Evolutionary conservation across 2,113 vertebrate genomes (phyloP).

Genomic region (Reinhardtius hippoglossoides): DNA sequence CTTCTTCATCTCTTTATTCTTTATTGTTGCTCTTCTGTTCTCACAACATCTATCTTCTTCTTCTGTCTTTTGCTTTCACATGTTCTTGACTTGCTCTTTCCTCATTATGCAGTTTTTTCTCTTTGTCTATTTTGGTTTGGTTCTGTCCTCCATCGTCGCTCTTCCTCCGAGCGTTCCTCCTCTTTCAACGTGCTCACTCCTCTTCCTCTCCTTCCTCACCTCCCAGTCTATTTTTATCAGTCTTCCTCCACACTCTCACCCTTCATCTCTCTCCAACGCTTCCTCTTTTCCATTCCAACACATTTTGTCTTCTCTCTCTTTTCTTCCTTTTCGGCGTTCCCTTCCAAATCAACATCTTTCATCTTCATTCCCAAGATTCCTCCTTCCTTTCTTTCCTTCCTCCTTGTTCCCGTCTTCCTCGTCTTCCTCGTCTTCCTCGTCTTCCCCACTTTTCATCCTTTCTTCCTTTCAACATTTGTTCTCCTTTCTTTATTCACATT

Average conservation of each 20-base stretch:
- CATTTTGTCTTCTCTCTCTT: conserved; percentile 2
- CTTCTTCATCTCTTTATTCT: too few relatives aligned
- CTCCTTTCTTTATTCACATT: too few relatives aligned
- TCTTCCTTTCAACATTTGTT: too few relatives aligned
- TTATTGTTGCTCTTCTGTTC: too few relatives aligned
- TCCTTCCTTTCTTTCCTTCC: neutral
- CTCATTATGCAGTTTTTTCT: neutral
- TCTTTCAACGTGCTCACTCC: conserved; percentile 18
- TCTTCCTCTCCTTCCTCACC: conserved; percentile 42
- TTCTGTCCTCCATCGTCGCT: neutral
- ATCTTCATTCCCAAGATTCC: neutral
- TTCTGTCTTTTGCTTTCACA: too few relatives aligned
- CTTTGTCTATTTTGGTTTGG: neutral
- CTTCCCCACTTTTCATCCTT: too few relatives aligned
- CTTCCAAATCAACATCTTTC: neutral
- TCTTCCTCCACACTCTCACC: conserved; percentile 62
- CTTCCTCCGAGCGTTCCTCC: neutral
- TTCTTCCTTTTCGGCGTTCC: neutral
- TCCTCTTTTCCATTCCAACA: conserved; percentile 26
- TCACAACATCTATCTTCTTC: too few relatives aligned
- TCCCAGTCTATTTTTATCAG: conserved; percentile 54
- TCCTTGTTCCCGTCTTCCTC: neutral
- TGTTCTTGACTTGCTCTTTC: too few relatives aligned
- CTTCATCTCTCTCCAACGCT: conserved; percentile 40
- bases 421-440: too few relatives aligned